phyloP scores from a whole-genome alignment of 2,113 vertebrate genomes.

The Albula goreensis region DNA sequence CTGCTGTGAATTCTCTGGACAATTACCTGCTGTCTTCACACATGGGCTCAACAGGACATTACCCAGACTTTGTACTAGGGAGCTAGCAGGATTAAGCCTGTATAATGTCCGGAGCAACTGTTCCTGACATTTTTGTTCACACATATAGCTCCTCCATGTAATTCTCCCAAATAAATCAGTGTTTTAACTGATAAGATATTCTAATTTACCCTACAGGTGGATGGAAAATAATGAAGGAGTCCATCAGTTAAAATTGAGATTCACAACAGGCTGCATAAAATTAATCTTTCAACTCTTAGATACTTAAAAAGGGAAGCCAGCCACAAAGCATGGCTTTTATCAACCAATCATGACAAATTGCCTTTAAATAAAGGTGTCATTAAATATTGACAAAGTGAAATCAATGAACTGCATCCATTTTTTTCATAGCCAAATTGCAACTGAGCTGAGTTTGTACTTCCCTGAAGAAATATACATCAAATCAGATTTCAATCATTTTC shows the following conservation, averaged over 20 bases:
- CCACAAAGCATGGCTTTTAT: neutral
- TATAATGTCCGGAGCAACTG: no score
- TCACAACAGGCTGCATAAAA: neutral
- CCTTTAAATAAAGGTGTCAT: conserved; percentile 5
- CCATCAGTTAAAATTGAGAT: neutral
- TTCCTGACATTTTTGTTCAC: no score
- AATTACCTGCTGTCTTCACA: no score
- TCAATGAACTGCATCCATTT: neutral
- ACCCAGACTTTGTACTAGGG: no score
- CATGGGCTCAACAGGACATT: no score
- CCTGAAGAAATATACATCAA: conserved; percentile 1
- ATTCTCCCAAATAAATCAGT: neutral
- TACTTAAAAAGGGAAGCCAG: neutral
- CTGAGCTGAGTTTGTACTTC: neutral
- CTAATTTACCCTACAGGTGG: conserved; percentile 6
- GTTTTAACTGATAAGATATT: conserved; percentile 14
- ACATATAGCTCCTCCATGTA: no score
- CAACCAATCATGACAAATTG: conserved; percentile 3
- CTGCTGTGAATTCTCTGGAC: no score
- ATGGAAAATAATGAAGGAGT: neutral
- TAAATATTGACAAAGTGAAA: neutral
- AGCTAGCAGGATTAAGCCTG: no score
- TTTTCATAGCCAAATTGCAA: neutral
- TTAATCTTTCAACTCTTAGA: conserved; percentile 6
- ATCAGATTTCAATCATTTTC: neutral